Percentiles rank a stretch among this genome's conserved stretches.
Conservation (phyloP, 1,140 invertebrate genomes). For the Zaprionus camerounensis region DNA sequence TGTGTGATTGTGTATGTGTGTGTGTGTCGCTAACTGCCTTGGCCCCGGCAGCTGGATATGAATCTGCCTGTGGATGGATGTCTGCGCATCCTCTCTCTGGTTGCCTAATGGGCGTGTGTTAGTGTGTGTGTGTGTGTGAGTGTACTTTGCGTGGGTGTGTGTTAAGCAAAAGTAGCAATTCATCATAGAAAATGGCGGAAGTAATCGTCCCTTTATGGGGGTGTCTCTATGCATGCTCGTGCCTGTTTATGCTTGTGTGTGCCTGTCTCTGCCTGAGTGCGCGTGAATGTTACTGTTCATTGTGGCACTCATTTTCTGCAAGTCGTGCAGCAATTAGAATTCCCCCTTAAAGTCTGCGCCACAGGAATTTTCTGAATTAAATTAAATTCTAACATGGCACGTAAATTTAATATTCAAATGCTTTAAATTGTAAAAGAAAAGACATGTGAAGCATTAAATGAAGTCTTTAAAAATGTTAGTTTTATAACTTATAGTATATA, state of each 20-base stretch:
- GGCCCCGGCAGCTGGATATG: constrained; percentile 2
- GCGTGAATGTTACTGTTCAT: constrained; percentile 32
- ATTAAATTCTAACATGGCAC: neutral
- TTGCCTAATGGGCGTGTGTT: constrained; percentile 20
- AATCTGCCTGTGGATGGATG: constrained; percentile 37
- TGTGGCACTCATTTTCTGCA: constrained; percentile 24
- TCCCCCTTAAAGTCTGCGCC: constrained; percentile 14
- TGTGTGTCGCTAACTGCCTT: constrained; percentile 51
- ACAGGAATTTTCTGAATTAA: neutral
- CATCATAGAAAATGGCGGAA: constrained; percentile 84
- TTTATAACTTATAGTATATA: too few relatives aligned
- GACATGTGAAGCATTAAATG: neutral
- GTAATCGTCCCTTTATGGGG: constrained; percentile 70
- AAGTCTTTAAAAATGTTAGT: too few relatives aligned
- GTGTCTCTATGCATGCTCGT: constrained; percentile 12
- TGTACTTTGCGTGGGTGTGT: constrained; percentile 32
- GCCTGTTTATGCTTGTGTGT: constrained; percentile 6
- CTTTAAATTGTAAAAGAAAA: neutral
- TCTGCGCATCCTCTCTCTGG: constrained; percentile 72
- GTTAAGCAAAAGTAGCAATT: constrained; percentile 82
- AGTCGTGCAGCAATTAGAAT: constrained; percentile 58
- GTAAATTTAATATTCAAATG: neutral
- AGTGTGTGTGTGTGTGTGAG: constrained; percentile 7
- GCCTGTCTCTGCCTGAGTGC: constrained; percentile 26
- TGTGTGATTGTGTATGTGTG: neutral